phyloP scores from a whole-genome alignment of 2,888 invertebrate genomes.

The Leptodirus hochenwartii region DNA sequence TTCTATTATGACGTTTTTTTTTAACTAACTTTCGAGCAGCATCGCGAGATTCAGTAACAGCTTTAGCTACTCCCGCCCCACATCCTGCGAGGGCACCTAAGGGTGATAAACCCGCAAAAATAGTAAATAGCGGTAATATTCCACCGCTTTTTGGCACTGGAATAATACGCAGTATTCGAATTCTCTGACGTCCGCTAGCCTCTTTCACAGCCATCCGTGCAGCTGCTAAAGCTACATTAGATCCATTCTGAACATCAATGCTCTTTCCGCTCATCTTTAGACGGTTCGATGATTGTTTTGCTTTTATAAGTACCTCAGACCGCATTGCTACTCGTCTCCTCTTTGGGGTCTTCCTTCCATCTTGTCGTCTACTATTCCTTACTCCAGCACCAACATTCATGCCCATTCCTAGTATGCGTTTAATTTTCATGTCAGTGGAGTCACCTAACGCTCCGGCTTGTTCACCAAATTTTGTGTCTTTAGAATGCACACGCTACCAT shows the following conservation, averaged over 20 bases:
- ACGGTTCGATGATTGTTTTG: too few relatives aligned
- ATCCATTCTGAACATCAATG: background rate
- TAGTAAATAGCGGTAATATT: slow-evolving; percentile 18
- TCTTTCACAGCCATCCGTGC: slow-evolving; percentile 6
- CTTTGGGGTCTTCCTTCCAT: too few relatives aligned
- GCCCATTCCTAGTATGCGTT: too few relatives aligned
- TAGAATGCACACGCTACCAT: slow-evolving; percentile 16
- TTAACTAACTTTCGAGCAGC: slow-evolving; percentile 19
- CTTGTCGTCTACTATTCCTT: too few relatives aligned
- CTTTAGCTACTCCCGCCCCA: slow-evolving; percentile 20
- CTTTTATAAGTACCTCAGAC: too few relatives aligned
- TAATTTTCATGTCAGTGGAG: slow-evolving; percentile 18
- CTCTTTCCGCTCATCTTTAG: too few relatives aligned
- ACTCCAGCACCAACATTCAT: too few relatives aligned
- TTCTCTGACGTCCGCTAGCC: slow-evolving; percentile 9
- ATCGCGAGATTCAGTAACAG: slow-evolving; percentile 18
- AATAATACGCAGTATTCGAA: slow-evolving; percentile 14
- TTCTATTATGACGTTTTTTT: slow-evolving; percentile 20
- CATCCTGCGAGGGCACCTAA: slow-evolving; percentile 21
- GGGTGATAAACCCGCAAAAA: slow-evolving; percentile 21
- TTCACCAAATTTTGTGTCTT: slow-evolving; percentile 18
- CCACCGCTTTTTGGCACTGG: slow-evolving; percentile 20
- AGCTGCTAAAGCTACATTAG: slow-evolving; percentile 2
- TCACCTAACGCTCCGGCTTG: slow-evolving; percentile 17
- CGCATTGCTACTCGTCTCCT: too few relatives aligned